These are phyloP conservation scores for Pachydiplax longipennis DNA, from an alignment of 2,888 invertebrate genomes.

Conservation along the genomic window DNA sequence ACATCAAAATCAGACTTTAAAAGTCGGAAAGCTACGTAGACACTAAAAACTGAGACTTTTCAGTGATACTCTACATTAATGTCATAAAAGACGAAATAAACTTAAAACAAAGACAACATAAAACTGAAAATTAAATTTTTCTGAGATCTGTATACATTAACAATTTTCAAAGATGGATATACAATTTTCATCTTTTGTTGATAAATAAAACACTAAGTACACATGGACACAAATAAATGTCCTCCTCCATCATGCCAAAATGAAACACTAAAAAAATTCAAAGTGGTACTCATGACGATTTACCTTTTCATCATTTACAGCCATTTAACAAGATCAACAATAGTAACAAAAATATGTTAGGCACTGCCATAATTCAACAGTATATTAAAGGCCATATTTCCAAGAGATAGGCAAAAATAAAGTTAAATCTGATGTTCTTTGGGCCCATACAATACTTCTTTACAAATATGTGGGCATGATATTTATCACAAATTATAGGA, in stretches of 20 bases:
- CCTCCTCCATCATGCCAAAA: neutral
- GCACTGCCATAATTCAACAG: neutral
- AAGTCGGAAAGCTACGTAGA: too few relatives aligned
- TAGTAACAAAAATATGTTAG: neutral
- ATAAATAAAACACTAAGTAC: neutral
- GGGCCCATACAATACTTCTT: neutral
- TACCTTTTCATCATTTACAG: neutral
- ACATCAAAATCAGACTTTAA: too few relatives aligned
- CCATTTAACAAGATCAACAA: constrained; percentile 1
- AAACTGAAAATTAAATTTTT: neutral
- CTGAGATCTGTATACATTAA: neutral
- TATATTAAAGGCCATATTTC: neutral
- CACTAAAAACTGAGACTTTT: too few relatives aligned
- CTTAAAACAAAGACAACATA: neutral
- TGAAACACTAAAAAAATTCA: neutral
- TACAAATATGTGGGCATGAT: neutral
- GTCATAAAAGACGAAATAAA: neutral
- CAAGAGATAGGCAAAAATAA: neutral
- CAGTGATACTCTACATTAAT: neutral
- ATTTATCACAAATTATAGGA: constrained; percentile 9
- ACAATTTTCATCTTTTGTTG: neutral
- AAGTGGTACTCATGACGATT: neutral
- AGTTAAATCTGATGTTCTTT: neutral
- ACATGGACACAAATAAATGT: neutral
- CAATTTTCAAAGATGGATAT: neutral